phyloP scores from a whole-genome alignment of 2,113 vertebrate genomes.

The Salvator merianae region DNA sequence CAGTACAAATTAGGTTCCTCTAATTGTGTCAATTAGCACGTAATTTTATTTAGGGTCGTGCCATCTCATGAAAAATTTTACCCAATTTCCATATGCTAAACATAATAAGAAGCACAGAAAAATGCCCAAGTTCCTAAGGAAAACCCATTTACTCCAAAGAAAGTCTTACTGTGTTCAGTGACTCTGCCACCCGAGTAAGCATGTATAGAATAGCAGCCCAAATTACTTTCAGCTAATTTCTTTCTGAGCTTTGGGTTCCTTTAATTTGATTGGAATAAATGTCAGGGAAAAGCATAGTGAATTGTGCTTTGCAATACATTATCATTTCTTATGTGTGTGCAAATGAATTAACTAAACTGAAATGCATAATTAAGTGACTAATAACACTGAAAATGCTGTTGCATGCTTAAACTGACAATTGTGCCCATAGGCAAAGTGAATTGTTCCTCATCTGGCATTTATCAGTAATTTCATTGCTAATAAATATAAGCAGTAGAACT shows the following conservation, averaged over 20 bases:
- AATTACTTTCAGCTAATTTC: background rate
- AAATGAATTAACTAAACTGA: conserved; percentile 26
- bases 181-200: background rate
- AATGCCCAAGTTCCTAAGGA: background rate
- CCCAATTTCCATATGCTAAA: background rate
- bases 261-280: conserved; percentile 4
- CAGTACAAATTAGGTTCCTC: background rate
- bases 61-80: background rate
- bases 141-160: background rate
- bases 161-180: background rate
- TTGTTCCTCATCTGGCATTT: conserved; percentile 5
- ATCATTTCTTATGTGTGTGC: background rate
- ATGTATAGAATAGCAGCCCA: background rate
- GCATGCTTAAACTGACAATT: conserved; percentile 17
- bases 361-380: conserved; percentile 36
- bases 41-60: background rate
- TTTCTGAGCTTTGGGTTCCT: background rate
- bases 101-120: background rate
- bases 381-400: conserved; percentile 35
- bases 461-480: conserved; percentile 11
- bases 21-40: background rate
- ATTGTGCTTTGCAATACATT: conserved; percentile 12
- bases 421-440: background rate
- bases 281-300: conserved; percentile 2
- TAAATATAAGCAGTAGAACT: conserved; percentile 3